Conservation (phyloP, 1,140 invertebrate genomes). For the Neotoxoptera formosana region DNA sequence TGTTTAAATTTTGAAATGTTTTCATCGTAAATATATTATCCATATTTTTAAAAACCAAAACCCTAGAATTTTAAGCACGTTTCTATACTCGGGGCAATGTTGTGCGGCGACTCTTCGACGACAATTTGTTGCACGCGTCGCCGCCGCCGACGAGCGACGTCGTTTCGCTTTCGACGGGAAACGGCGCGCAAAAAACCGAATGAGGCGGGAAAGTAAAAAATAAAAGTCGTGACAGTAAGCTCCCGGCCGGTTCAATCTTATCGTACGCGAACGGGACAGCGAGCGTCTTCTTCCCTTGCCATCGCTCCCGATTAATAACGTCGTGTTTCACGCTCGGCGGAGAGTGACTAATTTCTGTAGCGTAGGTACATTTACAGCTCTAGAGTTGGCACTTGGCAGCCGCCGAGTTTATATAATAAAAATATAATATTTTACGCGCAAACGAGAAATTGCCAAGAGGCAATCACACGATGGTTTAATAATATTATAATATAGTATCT, state of each 20-base stretch:
- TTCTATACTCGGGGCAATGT: not conserved
- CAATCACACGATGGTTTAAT: not conserved
- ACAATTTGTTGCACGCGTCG: conserved; percentile 26
- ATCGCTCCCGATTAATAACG: conserved; percentile 3
- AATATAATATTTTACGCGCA: not conserved
- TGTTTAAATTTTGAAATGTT: not conserved
- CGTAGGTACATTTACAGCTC: not conserved
- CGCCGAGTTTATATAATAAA: not conserved
- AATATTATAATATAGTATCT: not conserved
- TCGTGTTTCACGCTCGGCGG: not conserved
- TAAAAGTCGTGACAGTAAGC: not conserved
- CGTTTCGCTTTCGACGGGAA: not conserved
- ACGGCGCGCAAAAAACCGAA: not conserved
- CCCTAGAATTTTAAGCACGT: not conserved
- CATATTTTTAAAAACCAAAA: not conserved
- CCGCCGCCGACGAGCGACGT: not conserved
- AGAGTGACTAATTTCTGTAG: conserved; percentile 9
- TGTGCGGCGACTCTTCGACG: not conserved
- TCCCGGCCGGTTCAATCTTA: not conserved
- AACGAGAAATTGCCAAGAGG: not conserved
- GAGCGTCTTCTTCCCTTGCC: not conserved
- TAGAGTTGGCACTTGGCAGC: not conserved
- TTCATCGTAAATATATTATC: not conserved
- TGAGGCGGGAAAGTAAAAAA: not conserved
- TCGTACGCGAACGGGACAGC: not conserved